A percentile compares a stretch with the other conserved stretches of the same genome.
These are phyloP conservation scores for Sinodicranocentrus sp. DNA, from an alignment of 2,888 invertebrate genomes.

Conservation along the genomic window DNA sequence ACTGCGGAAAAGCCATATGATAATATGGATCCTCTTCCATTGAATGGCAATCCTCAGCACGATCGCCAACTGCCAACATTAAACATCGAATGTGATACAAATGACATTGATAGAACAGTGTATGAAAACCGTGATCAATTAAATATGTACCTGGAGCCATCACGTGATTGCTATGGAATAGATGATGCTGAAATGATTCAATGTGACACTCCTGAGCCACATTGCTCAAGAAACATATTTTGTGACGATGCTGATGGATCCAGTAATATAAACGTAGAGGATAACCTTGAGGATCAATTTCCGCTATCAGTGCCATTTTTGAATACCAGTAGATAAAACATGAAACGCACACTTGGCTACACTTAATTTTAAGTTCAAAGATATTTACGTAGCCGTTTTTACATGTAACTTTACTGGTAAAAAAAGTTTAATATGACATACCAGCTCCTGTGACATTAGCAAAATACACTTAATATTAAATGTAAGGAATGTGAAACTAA, in stretches of 20 bases:
- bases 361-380: too few species aligned
- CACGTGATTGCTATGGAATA: background rate
- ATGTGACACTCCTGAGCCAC: background rate
- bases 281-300: slow-evolving; percentile 24
- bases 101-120: slow-evolving; percentile 53
- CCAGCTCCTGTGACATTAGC: too few species aligned
- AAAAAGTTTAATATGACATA: too few species aligned
- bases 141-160: slow-evolving; percentile 35
- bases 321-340: background rate
- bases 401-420: too few species aligned
- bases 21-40: background rate
- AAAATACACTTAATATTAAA: too few species aligned
- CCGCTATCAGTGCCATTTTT: slow-evolving; percentile 29
- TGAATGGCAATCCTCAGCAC: background rate
- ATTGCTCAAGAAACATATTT: background rate
- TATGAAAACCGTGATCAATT: slow-evolving; percentile 42
- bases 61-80: background rate
- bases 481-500: too few species aligned
- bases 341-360: too few species aligned
- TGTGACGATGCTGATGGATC: slow-evolving; percentile 2
- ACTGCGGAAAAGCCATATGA: background rate
- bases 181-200: slow-evolving; percentile 25
- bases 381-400: too few species aligned
- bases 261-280: background rate
- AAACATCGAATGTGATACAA: background rate